phyloP scores from a whole-genome alignment of 2,888 invertebrate species.

The Galeruca laticollis region DNA sequence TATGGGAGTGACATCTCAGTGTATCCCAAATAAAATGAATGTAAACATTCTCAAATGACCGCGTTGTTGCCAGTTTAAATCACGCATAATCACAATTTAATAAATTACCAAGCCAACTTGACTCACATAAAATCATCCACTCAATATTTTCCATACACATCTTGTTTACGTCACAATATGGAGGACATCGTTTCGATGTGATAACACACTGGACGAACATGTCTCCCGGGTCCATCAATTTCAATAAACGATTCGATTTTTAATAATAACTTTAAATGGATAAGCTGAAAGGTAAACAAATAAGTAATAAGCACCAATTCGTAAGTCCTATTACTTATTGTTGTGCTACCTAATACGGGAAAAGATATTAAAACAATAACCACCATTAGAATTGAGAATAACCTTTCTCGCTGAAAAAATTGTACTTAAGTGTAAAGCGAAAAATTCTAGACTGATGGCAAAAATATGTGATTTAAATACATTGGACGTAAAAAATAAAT shows the following conservation, averaged over 20 bases:
- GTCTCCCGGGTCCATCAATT: conserved; percentile 45
- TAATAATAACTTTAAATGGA: conserved; percentile 50
- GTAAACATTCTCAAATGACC: too few species aligned
- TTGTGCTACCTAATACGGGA: conserved; percentile 31
- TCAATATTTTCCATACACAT: not conserved
- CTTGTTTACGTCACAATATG: not conserved
- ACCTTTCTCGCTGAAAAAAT: not conserved
- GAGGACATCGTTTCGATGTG: conserved; percentile 7
- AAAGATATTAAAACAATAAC: conserved; percentile 10
- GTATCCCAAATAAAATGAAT: too few species aligned
- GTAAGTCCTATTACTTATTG: conserved; percentile 53
- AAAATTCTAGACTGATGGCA: too few species aligned
- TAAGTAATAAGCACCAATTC: conserved; percentile 53
- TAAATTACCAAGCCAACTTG: not conserved
- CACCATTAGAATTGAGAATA: too few species aligned
- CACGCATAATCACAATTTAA: too few species aligned
- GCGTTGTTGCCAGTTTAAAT: too few species aligned
- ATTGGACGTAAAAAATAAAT: too few species aligned
- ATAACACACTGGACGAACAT: not conserved
- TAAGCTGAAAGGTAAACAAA: conserved; percentile 48
- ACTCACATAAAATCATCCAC: not conserved
- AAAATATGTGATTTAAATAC: too few species aligned
- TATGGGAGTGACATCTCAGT: too few species aligned
- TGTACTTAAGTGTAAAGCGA: too few species aligned
- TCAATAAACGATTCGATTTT: conserved; percentile 48